Conservation (phyloP, 2,797 vertebrate genomes). For the Gymnothorax javanicus region DNA sequence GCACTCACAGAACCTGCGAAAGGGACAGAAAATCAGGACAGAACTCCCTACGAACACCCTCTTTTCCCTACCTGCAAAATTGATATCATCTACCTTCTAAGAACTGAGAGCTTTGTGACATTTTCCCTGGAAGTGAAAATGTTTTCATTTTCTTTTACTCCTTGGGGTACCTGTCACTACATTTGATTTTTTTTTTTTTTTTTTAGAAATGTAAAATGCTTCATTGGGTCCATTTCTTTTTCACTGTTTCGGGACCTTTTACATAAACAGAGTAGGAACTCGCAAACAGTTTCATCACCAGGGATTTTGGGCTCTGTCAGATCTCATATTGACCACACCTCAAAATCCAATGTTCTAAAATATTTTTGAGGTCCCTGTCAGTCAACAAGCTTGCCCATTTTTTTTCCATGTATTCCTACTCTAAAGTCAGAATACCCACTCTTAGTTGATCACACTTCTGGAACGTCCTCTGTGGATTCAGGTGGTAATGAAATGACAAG, state of each 20-base stretch:
- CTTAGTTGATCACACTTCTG: neutral
- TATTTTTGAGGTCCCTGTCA: too few species aligned
- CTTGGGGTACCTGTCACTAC: constrained; percentile 34
- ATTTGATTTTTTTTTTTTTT: neutral
- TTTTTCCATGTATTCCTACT: too few species aligned
- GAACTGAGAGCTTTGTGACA: constrained; percentile 30
- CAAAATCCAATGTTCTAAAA: too few species aligned
- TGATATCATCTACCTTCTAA: neutral
- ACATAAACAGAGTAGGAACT: neutral
- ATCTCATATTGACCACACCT: too few species aligned
- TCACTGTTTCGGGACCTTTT: neutral
- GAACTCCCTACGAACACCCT: neutral
- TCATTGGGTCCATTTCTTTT: constrained; percentile 43
- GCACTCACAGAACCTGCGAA: constrained; percentile 86
- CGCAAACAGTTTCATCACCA: too few species aligned
- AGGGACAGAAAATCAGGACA: constrained; percentile 37
- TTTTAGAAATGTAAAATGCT: constrained; percentile 33
- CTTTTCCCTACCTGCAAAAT: neutral
- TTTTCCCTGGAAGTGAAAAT: constrained; percentile 10
- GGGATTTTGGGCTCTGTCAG: too few species aligned
- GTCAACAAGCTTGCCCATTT: too few species aligned
- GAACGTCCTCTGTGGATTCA: neutral
- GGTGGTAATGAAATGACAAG: neutral
- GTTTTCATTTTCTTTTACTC: constrained; percentile 15
- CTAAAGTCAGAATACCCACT: neutral